Evolutionary conservation across 2,888 invertebrate species (phyloP).

Genomic region (Protodeltote pygarga): DNA sequence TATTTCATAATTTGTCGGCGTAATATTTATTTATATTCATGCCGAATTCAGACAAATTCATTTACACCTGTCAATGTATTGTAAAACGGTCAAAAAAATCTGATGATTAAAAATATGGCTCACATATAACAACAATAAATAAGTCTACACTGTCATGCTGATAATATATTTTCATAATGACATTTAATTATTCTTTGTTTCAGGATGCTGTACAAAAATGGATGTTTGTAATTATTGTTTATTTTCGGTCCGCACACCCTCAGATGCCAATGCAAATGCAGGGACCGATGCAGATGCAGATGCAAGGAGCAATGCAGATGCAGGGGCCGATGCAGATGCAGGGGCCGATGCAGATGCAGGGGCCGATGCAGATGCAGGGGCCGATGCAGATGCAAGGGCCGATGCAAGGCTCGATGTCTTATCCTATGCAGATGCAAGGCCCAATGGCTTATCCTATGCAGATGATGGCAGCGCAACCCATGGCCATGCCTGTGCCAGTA

Average conservation of each 20-base stretch:
- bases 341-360: conserved; percentile 35
- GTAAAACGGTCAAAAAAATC: too few species aligned
- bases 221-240: conserved; percentile 33
- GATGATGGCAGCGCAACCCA: conserved; percentile 23
- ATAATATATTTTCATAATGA: not conserved
- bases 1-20: too few species aligned
- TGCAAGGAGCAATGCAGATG: conserved; percentile 10
- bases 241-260: conserved; percentile 34
- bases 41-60: too few species aligned
- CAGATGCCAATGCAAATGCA: conserved; percentile 49
- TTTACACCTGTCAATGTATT: too few species aligned
- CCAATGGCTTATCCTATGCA: conserved; percentile 12
- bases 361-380: conserved; percentile 27
- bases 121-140: too few species aligned
- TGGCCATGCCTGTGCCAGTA: conserved; percentile 33
- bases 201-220: conserved; percentile 47
- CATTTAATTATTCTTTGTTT: conserved; percentile 17
- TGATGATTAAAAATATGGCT: too few species aligned
- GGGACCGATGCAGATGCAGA: conserved; percentile 39
- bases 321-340: conserved; percentile 39
- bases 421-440: not conserved
- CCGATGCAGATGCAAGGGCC: conserved; percentile 28
- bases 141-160: too few species aligned
- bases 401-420: conserved; percentile 11
- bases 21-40: too few species aligned